Evolutionary conservation across 1,140 invertebrate species (phyloP).

Genomic region (Cotesia vestalis): DNA sequence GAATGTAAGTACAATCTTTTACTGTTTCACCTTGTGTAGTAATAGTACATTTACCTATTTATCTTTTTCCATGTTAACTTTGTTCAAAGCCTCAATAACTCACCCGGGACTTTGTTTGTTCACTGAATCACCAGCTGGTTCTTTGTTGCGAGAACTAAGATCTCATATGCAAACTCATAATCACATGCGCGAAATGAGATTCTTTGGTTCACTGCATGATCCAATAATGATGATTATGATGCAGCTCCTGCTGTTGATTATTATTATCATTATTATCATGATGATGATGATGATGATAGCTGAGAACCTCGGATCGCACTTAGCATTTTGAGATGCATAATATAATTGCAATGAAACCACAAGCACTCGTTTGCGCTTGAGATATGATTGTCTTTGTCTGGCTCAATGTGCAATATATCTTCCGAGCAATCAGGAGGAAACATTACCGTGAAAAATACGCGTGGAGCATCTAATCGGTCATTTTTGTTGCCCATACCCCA

Average conservation of each 20-base stretch:
- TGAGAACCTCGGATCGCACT: too few relatives aligned
- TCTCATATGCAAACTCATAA: background rate
- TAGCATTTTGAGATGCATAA: too few relatives aligned
- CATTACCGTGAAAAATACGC: slow-evolving; percentile 20
- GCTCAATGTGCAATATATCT: background rate
- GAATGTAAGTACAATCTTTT: too few relatives aligned
- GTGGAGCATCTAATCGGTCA: background rate
- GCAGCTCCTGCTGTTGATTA: too few relatives aligned
- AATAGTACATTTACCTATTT: too few relatives aligned
- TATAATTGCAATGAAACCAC: background rate
- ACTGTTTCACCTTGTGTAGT: too few relatives aligned
- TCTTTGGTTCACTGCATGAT: too few relatives aligned
- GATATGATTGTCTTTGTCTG: slow-evolving; percentile 3
- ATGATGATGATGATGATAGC: too few relatives aligned
- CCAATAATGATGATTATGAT: too few relatives aligned
- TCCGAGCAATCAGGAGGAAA: background rate
- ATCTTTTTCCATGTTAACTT: background rate
- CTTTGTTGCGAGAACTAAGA: background rate
- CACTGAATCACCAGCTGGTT: slow-evolving; percentile 1
- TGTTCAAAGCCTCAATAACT: background rate
- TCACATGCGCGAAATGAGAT: background rate
- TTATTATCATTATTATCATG: too few relatives aligned
- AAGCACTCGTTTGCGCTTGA: background rate
- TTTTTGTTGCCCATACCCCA: background rate
- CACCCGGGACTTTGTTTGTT: background rate